Base-by-base conservation (phyloP, 2,888 invertebrate species). In the Tetheella fluctuosa region DNA sequence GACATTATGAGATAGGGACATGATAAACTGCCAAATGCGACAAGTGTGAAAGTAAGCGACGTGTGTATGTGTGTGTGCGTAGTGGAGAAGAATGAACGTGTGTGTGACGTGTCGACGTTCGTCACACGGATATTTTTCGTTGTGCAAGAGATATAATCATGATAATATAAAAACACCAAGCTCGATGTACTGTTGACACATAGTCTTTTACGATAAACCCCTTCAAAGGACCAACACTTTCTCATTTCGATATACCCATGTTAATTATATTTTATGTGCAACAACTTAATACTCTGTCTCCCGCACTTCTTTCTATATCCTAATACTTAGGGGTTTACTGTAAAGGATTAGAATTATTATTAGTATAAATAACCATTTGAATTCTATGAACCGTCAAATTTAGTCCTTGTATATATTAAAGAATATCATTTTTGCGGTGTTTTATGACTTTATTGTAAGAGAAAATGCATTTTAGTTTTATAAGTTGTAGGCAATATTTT, bases 401-500 rank as follows among this genome's bases (percentile, higher is more conserved):
- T 90, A 91, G 90, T 88, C 86, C 80, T 55, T 92, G 91, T 93
- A 90, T 88, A 92, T 93, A 91, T 86, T 77, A 86, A 86, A 82
- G 69, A 79, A 84, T 88, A 90, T 91, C 76, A 86, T 89, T 91
- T 86, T 90, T 91, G 87, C 89, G 87, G 89, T 88, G 89, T 91
- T 91, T 86, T 87, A 84, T 86, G 83, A 89, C 81, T 84, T 86
- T 86, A 85, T 83, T 85, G 71, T 91, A 91, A 91, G 91, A 86
- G 89, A 77, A 90, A 90, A 90, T 88, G 92, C 92, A 91, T 93
- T 92, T 92, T 93, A 92, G 92, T 91, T 93, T 86, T 87, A 85
- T 91, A 92, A 90, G 91, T 91, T 90, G 86, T 92, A 92, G 93
- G 90, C 87, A 90, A 92, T 92, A 91, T 90, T 90, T 90, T 90